Percentiles rank a stretch among this genome's conserved stretches.
These are phyloP conservation scores for Pseudorasbora parva DNA, from an alignment of 2,113 vertebrate species.

Conservation along the genomic window DNA sequence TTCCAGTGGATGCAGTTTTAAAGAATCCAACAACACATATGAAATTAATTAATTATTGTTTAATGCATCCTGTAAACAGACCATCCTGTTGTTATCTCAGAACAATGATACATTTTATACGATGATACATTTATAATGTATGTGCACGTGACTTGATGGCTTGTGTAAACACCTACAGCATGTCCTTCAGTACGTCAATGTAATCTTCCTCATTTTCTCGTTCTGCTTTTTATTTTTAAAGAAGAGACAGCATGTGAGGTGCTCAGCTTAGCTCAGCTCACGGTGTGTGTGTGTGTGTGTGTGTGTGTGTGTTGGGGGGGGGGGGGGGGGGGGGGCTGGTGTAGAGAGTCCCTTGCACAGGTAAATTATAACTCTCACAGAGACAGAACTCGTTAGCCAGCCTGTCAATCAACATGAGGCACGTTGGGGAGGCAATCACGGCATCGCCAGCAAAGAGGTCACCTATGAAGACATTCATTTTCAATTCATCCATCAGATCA, in stretches of 20 bases:
- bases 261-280: constrained; percentile 10
- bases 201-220: background rate
- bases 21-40: background rate
- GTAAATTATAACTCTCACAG: constrained; percentile 69
- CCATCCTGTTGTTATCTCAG: background rate
- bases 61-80: background rate
- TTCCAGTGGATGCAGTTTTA: background rate
- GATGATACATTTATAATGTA: too few relatives aligned
- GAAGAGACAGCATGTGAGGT: background rate
- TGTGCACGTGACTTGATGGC: background rate
- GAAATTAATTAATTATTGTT: background rate
- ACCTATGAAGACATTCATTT: constrained; percentile 67
- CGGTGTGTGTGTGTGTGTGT: background rate
- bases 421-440: constrained; percentile 63
- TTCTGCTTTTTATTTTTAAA: constrained; percentile 21
- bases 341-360: constrained; percentile 53
- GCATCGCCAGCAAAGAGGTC: constrained; percentile 60
- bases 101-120: background rate
- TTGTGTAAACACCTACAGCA: constrained; percentile 5
- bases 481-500: constrained; percentile 71
- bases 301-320: background rate
- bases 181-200: background rate
- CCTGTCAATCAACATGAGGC: constrained; percentile 64
- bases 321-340: too few relatives aligned
- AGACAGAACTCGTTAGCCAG: constrained; percentile 70